Evolutionary conservation across 2,888 invertebrate species (phyloP).

Genomic region (Nysson spinosus): DNA sequence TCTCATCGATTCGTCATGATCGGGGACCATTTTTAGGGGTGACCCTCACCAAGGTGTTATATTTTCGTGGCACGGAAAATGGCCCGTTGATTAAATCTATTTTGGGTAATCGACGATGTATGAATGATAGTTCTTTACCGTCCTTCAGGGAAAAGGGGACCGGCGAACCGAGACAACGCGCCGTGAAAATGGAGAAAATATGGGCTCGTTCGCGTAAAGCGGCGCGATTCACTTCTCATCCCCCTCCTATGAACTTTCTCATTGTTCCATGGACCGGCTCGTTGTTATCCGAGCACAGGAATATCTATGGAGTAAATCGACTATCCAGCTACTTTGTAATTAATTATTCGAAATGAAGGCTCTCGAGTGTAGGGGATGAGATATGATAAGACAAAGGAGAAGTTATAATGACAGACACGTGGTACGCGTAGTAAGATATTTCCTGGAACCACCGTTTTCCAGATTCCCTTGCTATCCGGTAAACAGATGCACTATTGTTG

Average conservation of each 20-base stretch:
- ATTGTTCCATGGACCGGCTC: slow-evolving; percentile 23
- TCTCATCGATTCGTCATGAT: slow-evolving; percentile 73
- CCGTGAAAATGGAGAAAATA: slow-evolving; percentile 46
- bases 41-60: background rate
- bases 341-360: slow-evolving; percentile 26
- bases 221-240: slow-evolving; percentile 14
- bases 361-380: background rate
- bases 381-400: slow-evolving; percentile 1
- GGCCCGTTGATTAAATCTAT: slow-evolving; percentile 67
- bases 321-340: slow-evolving; percentile 32
- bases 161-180: slow-evolving; percentile 19
- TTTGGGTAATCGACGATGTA: slow-evolving; percentile 68
- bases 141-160: slow-evolving; percentile 14
- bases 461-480: slow-evolving; percentile 16
- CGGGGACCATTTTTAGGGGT: slow-evolving; percentile 36
- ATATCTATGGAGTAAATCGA: slow-evolving; percentile 39
- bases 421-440: slow-evolving; percentile 33
- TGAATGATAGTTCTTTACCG: slow-evolving; percentile 56
- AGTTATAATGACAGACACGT: slow-evolving; percentile 24
- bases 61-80: slow-evolving; percentile 58
- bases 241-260: slow-evolving; percentile 28
- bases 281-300: slow-evolving; percentile 29
- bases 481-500: slow-evolving; percentile 41
- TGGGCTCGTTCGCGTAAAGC: slow-evolving; percentile 11
- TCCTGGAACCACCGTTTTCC: slow-evolving; percentile 12